Conservation (phyloP, 2,888 invertebrate species). For the Ceriagrion tenellum region DNA sequence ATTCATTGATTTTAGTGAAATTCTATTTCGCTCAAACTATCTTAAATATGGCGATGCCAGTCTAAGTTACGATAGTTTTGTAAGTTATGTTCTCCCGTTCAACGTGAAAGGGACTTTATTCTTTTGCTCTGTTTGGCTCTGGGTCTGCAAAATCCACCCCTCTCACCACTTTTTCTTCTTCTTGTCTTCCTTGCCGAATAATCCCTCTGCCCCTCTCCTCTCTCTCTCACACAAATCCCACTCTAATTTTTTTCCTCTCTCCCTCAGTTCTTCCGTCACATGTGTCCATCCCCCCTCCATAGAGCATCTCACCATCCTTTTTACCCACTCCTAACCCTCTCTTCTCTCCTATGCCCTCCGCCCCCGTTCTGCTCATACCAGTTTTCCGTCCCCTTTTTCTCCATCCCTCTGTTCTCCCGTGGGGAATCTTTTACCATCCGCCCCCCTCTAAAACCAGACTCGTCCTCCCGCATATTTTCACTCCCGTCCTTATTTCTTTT, state of each 20-base stretch:
- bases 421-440: not conserved
- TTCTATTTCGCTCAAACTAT: no score
- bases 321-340: not conserved
- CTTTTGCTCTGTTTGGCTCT: not conserved
- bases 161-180: not conserved
- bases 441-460: not conserved
- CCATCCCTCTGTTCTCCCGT: not conserved
- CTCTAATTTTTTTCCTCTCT: slow-evolving; percentile 25
- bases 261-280: not conserved
- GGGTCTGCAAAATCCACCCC: not conserved
- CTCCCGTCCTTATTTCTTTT: not conserved
- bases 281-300: not conserved
- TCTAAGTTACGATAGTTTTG: no score
- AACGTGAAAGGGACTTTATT: not conserved
- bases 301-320: no score
- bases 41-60: no score
- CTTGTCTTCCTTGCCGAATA: not conserved
- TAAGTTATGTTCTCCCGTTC: no score
- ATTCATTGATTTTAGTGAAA: no score
- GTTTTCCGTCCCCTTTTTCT: not conserved
- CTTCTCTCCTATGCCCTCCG: not conserved
- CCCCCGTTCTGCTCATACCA: not conserved
- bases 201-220: slow-evolving; percentile 33
- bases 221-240: slow-evolving; percentile 31
- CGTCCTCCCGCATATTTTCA: slow-evolving; percentile 27